These are phyloP conservation scores for Tromatobia lineatoria DNA, from an alignment of 2,888 invertebrate species.

Conservation along the genomic window DNA sequence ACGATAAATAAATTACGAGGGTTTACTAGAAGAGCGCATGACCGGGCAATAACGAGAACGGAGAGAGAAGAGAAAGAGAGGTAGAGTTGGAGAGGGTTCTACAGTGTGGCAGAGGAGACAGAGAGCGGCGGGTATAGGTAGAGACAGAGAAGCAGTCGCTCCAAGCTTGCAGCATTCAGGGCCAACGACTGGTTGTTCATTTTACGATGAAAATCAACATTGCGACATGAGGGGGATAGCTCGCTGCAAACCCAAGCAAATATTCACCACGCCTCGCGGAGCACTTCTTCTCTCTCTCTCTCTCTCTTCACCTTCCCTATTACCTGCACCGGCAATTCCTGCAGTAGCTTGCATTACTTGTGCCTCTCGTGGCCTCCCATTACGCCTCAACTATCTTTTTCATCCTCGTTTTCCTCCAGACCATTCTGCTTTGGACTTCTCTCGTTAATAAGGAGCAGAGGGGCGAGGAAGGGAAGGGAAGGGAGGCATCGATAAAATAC, in stretches of 20 bases:
- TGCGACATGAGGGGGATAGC: slow-evolving; percentile 58
- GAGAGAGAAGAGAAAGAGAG: slow-evolving; percentile 2
- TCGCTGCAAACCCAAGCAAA: slow-evolving; percentile 49
- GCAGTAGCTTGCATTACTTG: slow-evolving; percentile 25
- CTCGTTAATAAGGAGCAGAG: slow-evolving; percentile 15
- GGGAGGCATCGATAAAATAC: slow-evolving; percentile 44
- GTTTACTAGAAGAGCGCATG: slow-evolving; percentile 27
- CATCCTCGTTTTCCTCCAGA: slow-evolving; percentile 21
- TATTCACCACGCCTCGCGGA: slow-evolving; percentile 33
- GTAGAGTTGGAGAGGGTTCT: slow-evolving; percentile 13
- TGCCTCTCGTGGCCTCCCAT: slow-evolving; percentile 22
- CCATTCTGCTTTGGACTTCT: slow-evolving; percentile 13
- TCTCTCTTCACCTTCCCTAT: slow-evolving; percentile 11
- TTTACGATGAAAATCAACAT: slow-evolving; percentile 78
- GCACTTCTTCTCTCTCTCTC: slow-evolving; percentile 5
- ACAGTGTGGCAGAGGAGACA: slow-evolving; percentile 18
- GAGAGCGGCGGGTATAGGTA: neutral
- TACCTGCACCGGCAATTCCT: slow-evolving; percentile 38
- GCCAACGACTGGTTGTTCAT: slow-evolving; percentile 70
- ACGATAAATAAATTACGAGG: slow-evolving; percentile 51
- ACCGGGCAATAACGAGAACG: slow-evolving; percentile 36
- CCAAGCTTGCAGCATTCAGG: neutral
- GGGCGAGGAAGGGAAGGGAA: neutral
- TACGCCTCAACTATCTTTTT: slow-evolving; percentile 43
- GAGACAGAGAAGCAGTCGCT: slow-evolving; percentile 23